These are phyloP conservation scores for Synanthedon tipuliformis DNA, from an alignment of 2,888 invertebrate genomes.

Conservation along the genomic window DNA sequence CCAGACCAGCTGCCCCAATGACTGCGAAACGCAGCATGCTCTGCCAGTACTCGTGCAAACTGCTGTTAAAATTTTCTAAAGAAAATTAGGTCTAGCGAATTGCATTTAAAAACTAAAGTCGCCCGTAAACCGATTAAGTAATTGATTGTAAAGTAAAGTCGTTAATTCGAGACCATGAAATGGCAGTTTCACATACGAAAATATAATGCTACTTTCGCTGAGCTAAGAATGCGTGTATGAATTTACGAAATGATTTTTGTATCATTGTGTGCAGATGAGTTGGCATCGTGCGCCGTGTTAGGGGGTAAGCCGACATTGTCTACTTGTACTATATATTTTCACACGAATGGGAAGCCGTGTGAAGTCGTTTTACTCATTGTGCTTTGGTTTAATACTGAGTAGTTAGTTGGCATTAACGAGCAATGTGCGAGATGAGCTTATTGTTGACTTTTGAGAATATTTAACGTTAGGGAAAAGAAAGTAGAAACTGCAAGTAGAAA, in stretches of 20 bases:
- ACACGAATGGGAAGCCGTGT: constrained; percentile 18
- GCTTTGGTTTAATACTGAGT: constrained; percentile 8
- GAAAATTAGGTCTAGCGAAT: no score
- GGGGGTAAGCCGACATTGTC: constrained; percentile 19
- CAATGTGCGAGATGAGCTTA: background rate
- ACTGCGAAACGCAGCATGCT: no score
- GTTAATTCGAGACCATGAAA: constrained; percentile 36
- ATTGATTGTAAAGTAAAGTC: constrained; percentile 2
- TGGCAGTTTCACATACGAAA: constrained; percentile 44
- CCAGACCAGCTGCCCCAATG: no score
- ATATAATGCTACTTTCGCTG: constrained; percentile 51
- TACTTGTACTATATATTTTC: constrained; percentile 4
- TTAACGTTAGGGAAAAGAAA: background rate
- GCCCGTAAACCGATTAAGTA: no score
- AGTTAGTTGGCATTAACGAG: constrained; percentile 6
- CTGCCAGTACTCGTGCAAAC: no score
- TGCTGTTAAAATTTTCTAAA: no score
- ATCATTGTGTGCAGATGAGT: constrained; percentile 51
- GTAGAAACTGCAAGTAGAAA: background rate
- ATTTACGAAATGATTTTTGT: constrained; percentile 28
- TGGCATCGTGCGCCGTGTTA: constrained; percentile 12
- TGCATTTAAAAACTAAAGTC: no score
- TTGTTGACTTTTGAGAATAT: background rate
- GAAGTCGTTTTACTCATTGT: constrained; percentile 21
- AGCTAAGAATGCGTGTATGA: constrained; percentile 26